Evolutionary conservation across 1,140 invertebrate genomes (phyloP).

Genomic region (Drosophila takahashii): DNA sequence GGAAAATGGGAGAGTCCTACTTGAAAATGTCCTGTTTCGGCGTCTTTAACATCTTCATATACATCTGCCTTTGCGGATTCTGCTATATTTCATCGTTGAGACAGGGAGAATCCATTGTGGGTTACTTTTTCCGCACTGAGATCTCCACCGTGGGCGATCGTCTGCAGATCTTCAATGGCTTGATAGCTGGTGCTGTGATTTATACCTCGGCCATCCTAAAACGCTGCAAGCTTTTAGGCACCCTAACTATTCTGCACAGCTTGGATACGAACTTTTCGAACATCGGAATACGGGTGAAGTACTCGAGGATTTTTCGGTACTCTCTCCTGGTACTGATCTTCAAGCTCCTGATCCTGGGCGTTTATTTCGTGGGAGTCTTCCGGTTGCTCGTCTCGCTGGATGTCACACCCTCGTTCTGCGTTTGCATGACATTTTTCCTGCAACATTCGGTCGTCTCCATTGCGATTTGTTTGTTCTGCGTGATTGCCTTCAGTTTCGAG

Average conservation of each 20-base stretch:
- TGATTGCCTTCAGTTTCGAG: slow-evolving; percentile 77
- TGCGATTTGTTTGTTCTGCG: slow-evolving; percentile 74
- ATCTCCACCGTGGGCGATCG: slow-evolving; percentile 73
- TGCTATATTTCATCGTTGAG: slow-evolving; percentile 67
- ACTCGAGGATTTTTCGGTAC: slow-evolving; percentile 68
- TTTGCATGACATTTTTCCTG: slow-evolving; percentile 76
- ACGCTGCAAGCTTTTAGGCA: slow-evolving; percentile 60
- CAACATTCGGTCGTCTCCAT: slow-evolving; percentile 76
- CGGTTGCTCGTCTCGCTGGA: slow-evolving; percentile 64
- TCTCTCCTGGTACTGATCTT: slow-evolving; percentile 67
- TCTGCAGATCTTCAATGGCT: slow-evolving; percentile 68
- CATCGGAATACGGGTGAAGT: slow-evolving; percentile 65
- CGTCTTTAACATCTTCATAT: slow-evolving; percentile 71
- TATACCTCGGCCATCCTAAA: slow-evolving; percentile 67
- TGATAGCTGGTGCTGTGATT: slow-evolving; percentile 66
- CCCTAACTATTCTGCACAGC: slow-evolving; percentile 57
- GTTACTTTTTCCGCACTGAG: slow-evolving; percentile 73
- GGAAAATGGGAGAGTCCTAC: slow-evolving; percentile 67
- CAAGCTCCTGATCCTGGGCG: slow-evolving; percentile 65
- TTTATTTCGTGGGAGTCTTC: slow-evolving; percentile 73
- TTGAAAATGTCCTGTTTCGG: slow-evolving; percentile 67
- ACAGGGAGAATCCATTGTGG: slow-evolving; percentile 72
- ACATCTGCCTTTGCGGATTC: slow-evolving; percentile 59
- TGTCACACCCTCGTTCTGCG: slow-evolving; percentile 71
- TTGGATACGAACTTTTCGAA: slow-evolving; percentile 67